phyloP scores from a whole-genome alignment of 2,113 vertebrate genomes.

The Apeltes quadracus region DNA sequence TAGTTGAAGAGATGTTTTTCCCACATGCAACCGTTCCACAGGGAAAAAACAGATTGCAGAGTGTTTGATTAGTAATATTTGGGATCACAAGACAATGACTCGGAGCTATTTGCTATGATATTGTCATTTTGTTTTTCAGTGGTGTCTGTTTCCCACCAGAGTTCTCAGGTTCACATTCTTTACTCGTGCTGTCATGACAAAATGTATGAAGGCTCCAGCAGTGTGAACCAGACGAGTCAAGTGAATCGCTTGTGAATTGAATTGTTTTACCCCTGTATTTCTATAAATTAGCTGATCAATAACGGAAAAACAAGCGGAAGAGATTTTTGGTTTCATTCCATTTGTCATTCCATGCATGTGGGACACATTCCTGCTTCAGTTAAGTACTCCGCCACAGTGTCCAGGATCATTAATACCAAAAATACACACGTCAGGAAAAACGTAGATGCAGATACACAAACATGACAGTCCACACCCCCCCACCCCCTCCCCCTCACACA shows the following conservation, averaged over 20 bases:
- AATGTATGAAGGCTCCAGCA: not conserved
- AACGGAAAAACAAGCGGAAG: not conserved
- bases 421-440: slow-evolving; percentile 55
- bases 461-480: slow-evolving; percentile 35
- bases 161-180: not conserved
- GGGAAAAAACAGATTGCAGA: slow-evolving; percentile 50
- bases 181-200: not conserved
- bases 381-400: not conserved
- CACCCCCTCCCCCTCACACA: not conserved
- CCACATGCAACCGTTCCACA: slow-evolving; percentile 49
- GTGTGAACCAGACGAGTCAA: not conserved
- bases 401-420: not conserved
- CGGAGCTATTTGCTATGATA: not conserved
- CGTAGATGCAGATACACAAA: slow-evolving; percentile 24
- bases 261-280: not conserved
- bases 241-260: not conserved
- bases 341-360: no score
- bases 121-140: not conserved
- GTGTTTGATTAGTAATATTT: slow-evolving; percentile 11
- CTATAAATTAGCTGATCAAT: no score
- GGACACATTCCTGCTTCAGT: not conserved
- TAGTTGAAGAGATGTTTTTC: slow-evolving; percentile 34
- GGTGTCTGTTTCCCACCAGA: not conserved
- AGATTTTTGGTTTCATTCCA: not conserved
- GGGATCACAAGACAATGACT: slow-evolving; percentile 6